A percentile compares a stretch with the other conserved stretches of the same genome.
phyloP scores from a whole-genome alignment of 2,797 vertebrate species.

The Hemitrygon akajei region DNA sequence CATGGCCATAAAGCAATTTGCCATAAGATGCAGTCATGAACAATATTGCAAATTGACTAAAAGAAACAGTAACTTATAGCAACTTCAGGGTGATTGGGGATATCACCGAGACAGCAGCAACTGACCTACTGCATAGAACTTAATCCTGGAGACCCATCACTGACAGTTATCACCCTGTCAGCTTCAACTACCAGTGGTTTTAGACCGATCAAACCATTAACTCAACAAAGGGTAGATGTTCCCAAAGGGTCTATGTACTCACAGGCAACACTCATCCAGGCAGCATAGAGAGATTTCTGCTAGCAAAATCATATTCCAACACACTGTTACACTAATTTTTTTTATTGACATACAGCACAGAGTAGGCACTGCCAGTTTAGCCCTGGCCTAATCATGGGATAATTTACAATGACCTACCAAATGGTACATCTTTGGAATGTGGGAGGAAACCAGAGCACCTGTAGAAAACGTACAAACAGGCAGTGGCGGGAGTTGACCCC shows the following conservation, averaged over 20 bases:
- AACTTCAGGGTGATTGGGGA: background rate
- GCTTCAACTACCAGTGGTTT: background rate
- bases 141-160: background rate
- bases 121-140: background rate
- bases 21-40: too few species aligned
- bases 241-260: background rate
- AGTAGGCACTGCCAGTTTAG: too few species aligned
- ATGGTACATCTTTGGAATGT: too few species aligned
- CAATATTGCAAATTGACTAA: background rate
- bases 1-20: too few species aligned
- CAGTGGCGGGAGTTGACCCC: too few species aligned
- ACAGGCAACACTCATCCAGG: background rate
- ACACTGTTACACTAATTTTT: background rate
- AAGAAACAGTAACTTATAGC: background rate
- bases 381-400: too few species aligned
- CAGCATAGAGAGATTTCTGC: background rate
- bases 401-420: too few species aligned
- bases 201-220: background rate
- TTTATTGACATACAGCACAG: too few species aligned
- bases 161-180: background rate
- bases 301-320: background rate
- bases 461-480: too few species aligned
- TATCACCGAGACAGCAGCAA: background rate
- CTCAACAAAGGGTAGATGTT: background rate
- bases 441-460: too few species aligned